Evolutionary conservation across 2,113 vertebrate species (phyloP).

Genomic region (Malurus cyaneus): DNA sequence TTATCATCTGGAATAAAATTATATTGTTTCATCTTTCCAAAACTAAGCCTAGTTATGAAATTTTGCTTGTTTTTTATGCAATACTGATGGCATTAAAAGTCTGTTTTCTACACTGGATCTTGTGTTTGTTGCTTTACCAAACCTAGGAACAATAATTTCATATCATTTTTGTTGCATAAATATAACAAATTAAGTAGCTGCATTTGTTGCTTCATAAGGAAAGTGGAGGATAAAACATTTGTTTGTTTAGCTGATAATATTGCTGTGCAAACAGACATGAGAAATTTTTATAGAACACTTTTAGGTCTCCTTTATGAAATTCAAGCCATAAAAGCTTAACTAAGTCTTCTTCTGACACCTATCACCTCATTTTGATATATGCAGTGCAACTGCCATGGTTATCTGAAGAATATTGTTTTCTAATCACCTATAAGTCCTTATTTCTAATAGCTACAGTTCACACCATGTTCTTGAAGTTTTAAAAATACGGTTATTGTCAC

Average conservation of each 20-base stretch:
- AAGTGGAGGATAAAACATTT: not conserved
- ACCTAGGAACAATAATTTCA: not conserved
- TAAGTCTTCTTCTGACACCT: not conserved
- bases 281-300: not conserved
- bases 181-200: not conserved
- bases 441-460: not conserved
- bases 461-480: not conserved
- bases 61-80: not conserved
- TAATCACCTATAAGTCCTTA: not conserved
- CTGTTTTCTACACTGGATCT: not conserved
- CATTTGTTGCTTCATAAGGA: not conserved
- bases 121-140: not conserved
- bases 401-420: not conserved
- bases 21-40: not conserved
- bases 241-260: not conserved
- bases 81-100: not conserved
- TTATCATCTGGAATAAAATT: not conserved
- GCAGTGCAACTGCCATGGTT: not conserved
- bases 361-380: not conserved
- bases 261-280: not conserved
- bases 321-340: not conserved
- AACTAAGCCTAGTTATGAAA: not conserved
- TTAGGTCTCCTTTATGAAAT: not conserved
- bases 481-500: not conserved
- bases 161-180: not conserved